Base-by-base conservation (phyloP, 1,140 invertebrate genomes). In the Parapsyche elsis region DNA sequence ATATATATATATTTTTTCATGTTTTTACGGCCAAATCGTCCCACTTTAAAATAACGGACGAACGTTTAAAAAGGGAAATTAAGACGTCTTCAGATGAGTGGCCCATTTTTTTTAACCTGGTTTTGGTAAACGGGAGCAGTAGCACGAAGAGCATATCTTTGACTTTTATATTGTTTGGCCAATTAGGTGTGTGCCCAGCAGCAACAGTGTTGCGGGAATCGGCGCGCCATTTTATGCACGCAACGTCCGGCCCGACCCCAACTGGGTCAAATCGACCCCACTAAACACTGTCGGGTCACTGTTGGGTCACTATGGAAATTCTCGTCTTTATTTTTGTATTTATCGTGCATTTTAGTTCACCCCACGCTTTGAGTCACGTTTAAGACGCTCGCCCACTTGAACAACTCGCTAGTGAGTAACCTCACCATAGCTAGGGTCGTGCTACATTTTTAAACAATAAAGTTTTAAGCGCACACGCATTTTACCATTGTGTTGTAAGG, bases 201-300 rank as follows among this genome's bases (percentile, higher is more conserved):
- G 75, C 75, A 77, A 77, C 75, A 77, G 75, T 64, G 75, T 77
- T 77, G 75, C 61, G 75, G 75, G 75, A 57, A 75, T 75, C 24
- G 19, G 75, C 75, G 14, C 57, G 75, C 75, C 75, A 77, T 77
- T 77, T 77, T 77, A 46, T 77, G 75, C 75, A 77, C 75, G 75
- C 75, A 64, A 77, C 75, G 57, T 77, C 75, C 75, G 75, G 57
- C 53, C 75, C 75, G 19, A n/a, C 9, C n/a, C 14, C 75, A 77
- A 77, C 45, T 77, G 75, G 75, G 75, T 77, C 75, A 77, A 49
- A 23, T 24, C n/a, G 30, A 14, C 16, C 19, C 73, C 9, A 24
- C 30, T 38, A 1, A 38, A 1, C 30, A 38, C 30, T 77, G 2
- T 53, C 64, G 75, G 75, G 75, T 77, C 75, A 77, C 24, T 64